Evolutionary conservation across 2,797 vertebrate species (phyloP).

Genomic region (Labroides dimidiatus): DNA sequence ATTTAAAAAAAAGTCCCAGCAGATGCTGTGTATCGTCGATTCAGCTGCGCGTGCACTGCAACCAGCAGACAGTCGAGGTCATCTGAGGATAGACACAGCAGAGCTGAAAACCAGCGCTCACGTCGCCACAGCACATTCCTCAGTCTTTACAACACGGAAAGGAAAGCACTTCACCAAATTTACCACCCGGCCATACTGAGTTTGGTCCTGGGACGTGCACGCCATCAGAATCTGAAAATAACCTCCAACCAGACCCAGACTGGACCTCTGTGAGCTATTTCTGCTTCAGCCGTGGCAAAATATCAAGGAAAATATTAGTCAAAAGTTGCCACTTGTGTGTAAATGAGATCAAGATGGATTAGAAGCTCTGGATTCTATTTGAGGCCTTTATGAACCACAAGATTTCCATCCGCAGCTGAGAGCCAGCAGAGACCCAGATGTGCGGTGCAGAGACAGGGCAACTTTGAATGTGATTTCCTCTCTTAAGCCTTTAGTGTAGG

Average conservation of each 20-base stretch:
- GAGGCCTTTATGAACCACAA: slow-evolving; percentile 64
- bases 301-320: slow-evolving; percentile 84
- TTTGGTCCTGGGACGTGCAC: slow-evolving; percentile 37
- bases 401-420: slow-evolving; percentile 72
- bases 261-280: slow-evolving; percentile 55
- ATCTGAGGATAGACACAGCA: slow-evolving; percentile 66
- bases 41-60: slow-evolving; percentile 12
- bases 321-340: slow-evolving; percentile 77
- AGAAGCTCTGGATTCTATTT: slow-evolving; percentile 78
- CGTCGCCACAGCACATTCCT: slow-evolving; percentile 69
- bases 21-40: background rate
- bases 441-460: slow-evolving; percentile 56
- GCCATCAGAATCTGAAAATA: slow-evolving; percentile 68
- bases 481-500: slow-evolving; percentile 77
- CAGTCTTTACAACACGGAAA: slow-evolving; percentile 74
- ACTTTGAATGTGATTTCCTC: slow-evolving; percentile 84
- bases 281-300: slow-evolving; percentile 59
- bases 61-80: slow-evolving; percentile 62
- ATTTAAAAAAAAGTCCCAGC: background rate
- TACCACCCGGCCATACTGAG: slow-evolving; percentile 61
- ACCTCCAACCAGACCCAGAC: slow-evolving; percentile 49
- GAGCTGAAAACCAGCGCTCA: slow-evolving; percentile 73
- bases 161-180: slow-evolving; percentile 66
- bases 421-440: slow-evolving; percentile 73
- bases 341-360: slow-evolving; percentile 85